Conservation (phyloP, 1,140 invertebrate species). For the Zophobas atratus region DNA sequence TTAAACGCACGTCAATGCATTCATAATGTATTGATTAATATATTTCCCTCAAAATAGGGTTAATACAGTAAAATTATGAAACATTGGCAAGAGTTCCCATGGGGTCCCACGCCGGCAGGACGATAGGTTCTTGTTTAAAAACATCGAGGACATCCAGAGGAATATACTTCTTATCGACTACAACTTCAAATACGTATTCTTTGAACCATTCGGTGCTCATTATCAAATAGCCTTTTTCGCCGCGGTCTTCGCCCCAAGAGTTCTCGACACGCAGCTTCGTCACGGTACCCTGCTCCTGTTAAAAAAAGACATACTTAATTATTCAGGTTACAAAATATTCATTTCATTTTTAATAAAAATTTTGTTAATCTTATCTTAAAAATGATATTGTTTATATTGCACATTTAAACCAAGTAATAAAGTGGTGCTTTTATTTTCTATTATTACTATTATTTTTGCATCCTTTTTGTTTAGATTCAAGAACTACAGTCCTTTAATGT, state of each 20-base stretch:
- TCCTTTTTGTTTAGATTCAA: too few species aligned
- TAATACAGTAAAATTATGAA: slow-evolving; percentile 1
- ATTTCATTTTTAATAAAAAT: too few species aligned
- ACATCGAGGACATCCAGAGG: slow-evolving; percentile 82
- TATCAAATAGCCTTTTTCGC: slow-evolving; percentile 89
- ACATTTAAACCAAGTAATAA: too few species aligned
- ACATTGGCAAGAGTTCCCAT: slow-evolving; percentile 85
- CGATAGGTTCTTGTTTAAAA: slow-evolving; percentile 81
- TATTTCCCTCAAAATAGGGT: too few species aligned
- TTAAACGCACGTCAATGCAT: too few species aligned
- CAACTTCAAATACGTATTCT: slow-evolving; percentile 92
- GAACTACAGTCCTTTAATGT: too few species aligned
- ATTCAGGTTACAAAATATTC: too few species aligned
- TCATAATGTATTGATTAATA: too few species aligned
- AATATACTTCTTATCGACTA: slow-evolving; percentile 89
- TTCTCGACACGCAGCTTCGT: slow-evolving; percentile 90
- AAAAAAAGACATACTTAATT: neutral
- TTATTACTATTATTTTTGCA: too few species aligned
- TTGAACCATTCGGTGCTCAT: slow-evolving; percentile 90
- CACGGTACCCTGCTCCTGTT: slow-evolving; percentile 76
- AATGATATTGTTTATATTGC: too few species aligned
- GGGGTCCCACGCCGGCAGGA: slow-evolving; percentile 93
- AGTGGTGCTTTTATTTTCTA: too few species aligned
- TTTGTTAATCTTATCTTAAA: too few species aligned
- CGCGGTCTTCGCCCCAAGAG: slow-evolving; percentile 91